Evolutionary conservation across 2,113 vertebrate species (phyloP), one percentile per base, ranked within the genome.

Genomic region (Rhabdornis inornatus): DNA sequence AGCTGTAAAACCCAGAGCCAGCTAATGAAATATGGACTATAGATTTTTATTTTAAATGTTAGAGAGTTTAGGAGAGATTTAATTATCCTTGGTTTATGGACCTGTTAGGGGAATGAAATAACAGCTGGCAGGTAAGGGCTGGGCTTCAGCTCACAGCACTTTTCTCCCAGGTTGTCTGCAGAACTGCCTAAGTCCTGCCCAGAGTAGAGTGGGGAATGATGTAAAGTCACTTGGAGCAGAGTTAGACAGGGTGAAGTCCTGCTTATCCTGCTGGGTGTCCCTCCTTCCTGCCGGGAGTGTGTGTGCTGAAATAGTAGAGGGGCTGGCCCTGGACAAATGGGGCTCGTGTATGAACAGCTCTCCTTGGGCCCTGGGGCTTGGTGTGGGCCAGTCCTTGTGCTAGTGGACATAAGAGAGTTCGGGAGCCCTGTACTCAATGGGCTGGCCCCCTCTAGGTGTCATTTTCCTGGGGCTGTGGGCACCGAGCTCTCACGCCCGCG

Each of bases 41-140:
- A 60, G 96, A 96, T 97, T 96, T 97, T 95, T 95, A 87, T 94
- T 96, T 93, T 90, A 95, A 96, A 93, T 93, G 94, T 68, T 92
- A 90, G 68, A 77, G 83, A 94, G 92, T 94, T 95, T 93, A 95
- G 94, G 91, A 64, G 91, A 95, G 86, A 95, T 96, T 97, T 95
- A 92, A 96, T 95, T 96, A 95, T 93, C 91, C 68, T 79, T 89
- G 80, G 12, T 96, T 97, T 93, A 96, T 96, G 86, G 96, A 94
- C 91, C 91, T 81, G 94, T 59, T 95, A 89, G 42, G 77, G 44
- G 83, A 92, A 89, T 89, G 92, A 93, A 93, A 83, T 89, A 93
- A 70, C 90, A 92, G 92, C 92, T 53, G 11, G 80, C 86, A 96
- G 95, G 94, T 95, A 87, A 64, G 68, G 80, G 33, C 42, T 1